These are phyloP conservation scores for Mizuhopecten yessoensis DNA, from an alignment of 1,140 invertebrate species.

Conservation along the genomic window DNA sequence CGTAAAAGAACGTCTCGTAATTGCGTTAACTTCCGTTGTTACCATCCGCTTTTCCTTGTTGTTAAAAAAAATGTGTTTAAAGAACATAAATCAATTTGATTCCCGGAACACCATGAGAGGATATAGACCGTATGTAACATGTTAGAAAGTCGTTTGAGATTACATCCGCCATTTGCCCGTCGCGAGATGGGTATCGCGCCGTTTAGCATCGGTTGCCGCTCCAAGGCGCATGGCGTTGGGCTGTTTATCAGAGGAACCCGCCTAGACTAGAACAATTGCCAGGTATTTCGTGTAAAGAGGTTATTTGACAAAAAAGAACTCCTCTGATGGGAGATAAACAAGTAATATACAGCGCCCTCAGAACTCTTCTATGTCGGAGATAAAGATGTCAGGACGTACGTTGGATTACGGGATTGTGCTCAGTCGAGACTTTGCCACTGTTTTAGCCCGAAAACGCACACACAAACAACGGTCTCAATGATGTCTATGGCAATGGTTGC, in stretches of 20 bases:
- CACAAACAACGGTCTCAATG: not conserved
- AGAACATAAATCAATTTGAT: conserved; percentile 17
- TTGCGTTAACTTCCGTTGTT: not conserved
- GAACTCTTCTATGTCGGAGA: conserved; percentile 37
- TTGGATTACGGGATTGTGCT: conserved; percentile 1
- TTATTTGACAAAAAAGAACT: conserved; percentile 26
- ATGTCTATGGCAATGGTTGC: not conserved
- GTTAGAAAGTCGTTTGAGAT: conserved; percentile 25
- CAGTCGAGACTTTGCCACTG: not conserved
- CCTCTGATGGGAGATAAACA: not conserved
- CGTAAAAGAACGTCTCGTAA: not conserved
- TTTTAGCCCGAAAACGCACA: not conserved
- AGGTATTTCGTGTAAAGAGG: conserved; percentile 33
- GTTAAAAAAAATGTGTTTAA: conserved; percentile 8
- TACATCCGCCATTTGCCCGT: conserved; percentile 31
- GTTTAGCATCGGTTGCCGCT: conserved; percentile 1
- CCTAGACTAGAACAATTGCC: conserved; percentile 4
- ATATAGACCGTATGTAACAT: not conserved
- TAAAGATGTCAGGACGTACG: conserved; percentile 26
- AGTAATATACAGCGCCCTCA: conserved; percentile 19
- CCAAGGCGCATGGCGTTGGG: conserved; percentile 1
- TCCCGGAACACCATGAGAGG: not conserved
- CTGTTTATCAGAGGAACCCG: not conserved
- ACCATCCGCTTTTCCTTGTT: not conserved
- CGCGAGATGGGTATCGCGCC: conserved; percentile 29